Evolutionary conservation across 2,113 vertebrate species (phyloP).

Genomic region (Lucifuga dentata): DNA sequence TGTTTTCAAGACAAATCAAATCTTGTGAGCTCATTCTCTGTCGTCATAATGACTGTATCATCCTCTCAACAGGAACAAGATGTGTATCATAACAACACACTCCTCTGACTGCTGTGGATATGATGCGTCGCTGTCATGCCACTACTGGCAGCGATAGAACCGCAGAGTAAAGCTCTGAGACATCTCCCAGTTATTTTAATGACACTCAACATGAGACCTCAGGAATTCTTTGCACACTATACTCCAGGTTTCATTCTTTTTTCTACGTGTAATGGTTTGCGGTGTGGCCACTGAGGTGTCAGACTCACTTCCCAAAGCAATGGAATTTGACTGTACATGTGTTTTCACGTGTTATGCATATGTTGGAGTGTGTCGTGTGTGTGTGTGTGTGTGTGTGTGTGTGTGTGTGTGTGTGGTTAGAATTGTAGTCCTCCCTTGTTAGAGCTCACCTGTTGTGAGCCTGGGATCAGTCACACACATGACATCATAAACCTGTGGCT

Average conservation of each 20-base stretch:
- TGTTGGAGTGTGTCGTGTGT: not conserved
- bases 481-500: constrained; percentile 51
- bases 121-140: constrained; percentile 45
- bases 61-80: constrained; percentile 31
- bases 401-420: constrained; percentile 25
- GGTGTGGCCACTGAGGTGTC: constrained; percentile 44
- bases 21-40: constrained; percentile 20
- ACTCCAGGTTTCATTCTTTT: constrained; percentile 34
- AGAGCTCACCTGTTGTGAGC: constrained; percentile 59
- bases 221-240: constrained; percentile 57
- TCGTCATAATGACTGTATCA: constrained; percentile 54
- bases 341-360: no score
- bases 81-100: constrained; percentile 43
- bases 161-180: constrained; percentile 50
- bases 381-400: constrained; percentile 10
- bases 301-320: constrained; percentile 32
- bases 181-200: constrained; percentile 67
- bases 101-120: constrained; percentile 40
- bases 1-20: constrained; percentile 25
- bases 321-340: not conserved
- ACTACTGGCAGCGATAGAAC: constrained; percentile 46
- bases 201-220: constrained; percentile 60
- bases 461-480: constrained; percentile 48
- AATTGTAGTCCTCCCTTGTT: constrained; percentile 4
- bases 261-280: constrained; percentile 43